Conservation (phyloP, 2,113 vertebrate species). For the Cochlearius cochlearius region DNA sequence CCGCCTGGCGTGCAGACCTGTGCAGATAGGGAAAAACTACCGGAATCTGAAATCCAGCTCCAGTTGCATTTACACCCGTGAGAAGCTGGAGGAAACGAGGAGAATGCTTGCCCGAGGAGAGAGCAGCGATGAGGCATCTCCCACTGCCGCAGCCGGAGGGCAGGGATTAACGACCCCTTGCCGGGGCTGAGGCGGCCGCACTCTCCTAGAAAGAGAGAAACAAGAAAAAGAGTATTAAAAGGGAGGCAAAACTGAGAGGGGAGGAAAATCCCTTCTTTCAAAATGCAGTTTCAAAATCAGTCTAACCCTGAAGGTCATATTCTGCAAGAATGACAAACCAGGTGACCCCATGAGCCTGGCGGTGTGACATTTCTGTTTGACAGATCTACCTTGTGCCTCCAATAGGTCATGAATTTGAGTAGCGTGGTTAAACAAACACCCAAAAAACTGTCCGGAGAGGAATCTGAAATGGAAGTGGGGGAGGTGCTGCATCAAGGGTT, state of each 20-base stretch:
- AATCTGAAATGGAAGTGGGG: background rate
- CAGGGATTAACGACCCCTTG: background rate
- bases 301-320: background rate
- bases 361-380: background rate
- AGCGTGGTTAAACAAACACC: background rate
- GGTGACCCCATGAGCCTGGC: background rate
- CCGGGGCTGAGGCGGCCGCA: background rate
- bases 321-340: background rate
- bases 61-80: background rate
- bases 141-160: background rate
- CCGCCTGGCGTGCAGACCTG: background rate
- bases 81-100: background rate
- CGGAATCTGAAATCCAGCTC: background rate
- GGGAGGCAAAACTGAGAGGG: background rate
- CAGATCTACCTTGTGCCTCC: background rate
- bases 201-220: background rate
- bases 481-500: background rate
- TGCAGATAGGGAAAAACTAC: background rate
- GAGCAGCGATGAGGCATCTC: background rate
- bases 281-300: background rate
- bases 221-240: background rate
- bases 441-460: background rate
- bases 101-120: background rate
- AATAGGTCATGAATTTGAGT: background rate
- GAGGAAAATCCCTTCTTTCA: background rate